Base-by-base conservation (phyloP, 2,888 invertebrate species). In the Drosophila paracracens region DNA sequence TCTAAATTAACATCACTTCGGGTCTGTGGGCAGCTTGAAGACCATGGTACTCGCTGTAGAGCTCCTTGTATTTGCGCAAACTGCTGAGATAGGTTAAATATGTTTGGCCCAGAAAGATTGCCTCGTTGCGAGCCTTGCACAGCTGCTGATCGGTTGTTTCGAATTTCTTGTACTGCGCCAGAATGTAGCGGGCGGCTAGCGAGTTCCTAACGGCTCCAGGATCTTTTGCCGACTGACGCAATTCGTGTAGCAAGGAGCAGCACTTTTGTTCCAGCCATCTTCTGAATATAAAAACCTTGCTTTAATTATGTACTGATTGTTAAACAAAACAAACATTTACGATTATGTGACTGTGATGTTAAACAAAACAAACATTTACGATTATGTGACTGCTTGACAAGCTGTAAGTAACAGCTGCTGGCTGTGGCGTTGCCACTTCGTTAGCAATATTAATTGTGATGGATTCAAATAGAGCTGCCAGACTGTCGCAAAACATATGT, bases 41-140 rank as follows among this genome's bases (percentile, higher is more conserved):
- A n/a, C 97, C 97, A 89, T 96, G 96, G 90, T 96, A 98, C 68
- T 96, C 95, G 1, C 93, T 92, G 76, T 95, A 95, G 18, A 98
- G 95, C 91, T 96, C 96, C 79, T 95, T 94, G 87, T 95, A 96
- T 78, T 94, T 94, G 72, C 97, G 94, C 3, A 94, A 93, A 86
- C 97, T 96, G 51, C 94, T 93, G 71, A 98, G 93, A 89, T 98
- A 97, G 72, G 96, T 96, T 11, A 95, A 93, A 92, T 98, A 99
- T 0, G 96, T 96, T 74, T 95, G 94, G 0, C 96, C 98, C 77
- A 96, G 94, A 80, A 95, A 96, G 64, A 95, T 94, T 93, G 97
- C 95, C 92, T 98, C 98, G 85, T 97, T 95, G 58, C 95, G 94
- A 0, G 96, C 97, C 89, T 97, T 97, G 92, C 98, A 98, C 8